Evolutionary conservation across 1,140 invertebrate genomes (phyloP), one percentile per base, ranked within the genome.

Genomic region (Euura saliciscinereae): DNA sequence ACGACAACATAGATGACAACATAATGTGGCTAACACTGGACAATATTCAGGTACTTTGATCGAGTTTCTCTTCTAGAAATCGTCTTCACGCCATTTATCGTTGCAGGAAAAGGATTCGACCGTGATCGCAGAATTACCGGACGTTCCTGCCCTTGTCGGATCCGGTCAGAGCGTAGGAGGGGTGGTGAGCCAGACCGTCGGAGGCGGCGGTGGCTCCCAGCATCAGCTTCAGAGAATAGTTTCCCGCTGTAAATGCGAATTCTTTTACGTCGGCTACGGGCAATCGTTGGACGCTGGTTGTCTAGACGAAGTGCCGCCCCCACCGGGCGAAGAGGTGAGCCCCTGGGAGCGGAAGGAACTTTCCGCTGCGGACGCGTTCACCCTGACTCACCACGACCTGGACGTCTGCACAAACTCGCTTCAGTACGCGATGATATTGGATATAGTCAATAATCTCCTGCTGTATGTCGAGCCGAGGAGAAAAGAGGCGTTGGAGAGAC

Each of bases 361-460:
- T 1, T 93, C 94, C 44, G 95, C 96, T 11, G 96, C 98, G 4
- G 98, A 99, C 88, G 96, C 97, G 3, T 99, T 99, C 81, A 99
- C 97, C 0, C 88, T 99, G 2, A 98, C 99, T 92, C 98, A 99
- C 89, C 96, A 99, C 82, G 98, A 99, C 87, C 88, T 99, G 2
- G 96, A 99, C 83, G 96, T 99, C 1, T 98, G 95, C 86, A 99
- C 98, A 4, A 99, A 99, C 87, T 98, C 97, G 0, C 89, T 98
- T 75, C 95, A 96, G 87, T 99, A 98, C 87, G 94, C 94, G 2
- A 98, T 99, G 95, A 92, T 99, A 42, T 87, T 99, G 77, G 98
- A 99, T 83, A 95, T 99, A 74, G 94, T 99, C 0, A 99, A 99
- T 86, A 99, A 99, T 89, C 88, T 99, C 2, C 85, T 99, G 51